A percentile compares a stretch with the other conserved stretches of the same genome.
Conservation (phyloP, 2,888 invertebrate species). For the Neria commutata region DNA sequence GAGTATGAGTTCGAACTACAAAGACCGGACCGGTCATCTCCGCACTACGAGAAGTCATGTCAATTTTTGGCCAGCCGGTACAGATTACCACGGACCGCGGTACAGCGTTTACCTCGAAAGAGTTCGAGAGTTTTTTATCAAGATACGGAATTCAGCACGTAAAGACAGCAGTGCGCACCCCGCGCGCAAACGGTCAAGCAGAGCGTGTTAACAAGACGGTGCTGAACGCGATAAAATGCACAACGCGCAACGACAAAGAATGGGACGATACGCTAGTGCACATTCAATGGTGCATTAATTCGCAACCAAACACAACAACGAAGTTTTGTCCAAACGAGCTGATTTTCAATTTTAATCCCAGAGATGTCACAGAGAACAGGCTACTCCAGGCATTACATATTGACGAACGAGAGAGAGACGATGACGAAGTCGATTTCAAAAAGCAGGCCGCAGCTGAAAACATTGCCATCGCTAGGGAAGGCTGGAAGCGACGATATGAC, state of each 20-base stretch:
- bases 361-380: constrained; percentile 21
- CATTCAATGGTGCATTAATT: constrained; percentile 25
- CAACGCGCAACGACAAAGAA: constrained; percentile 16
- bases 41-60: constrained; percentile 21
- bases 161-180: constrained; percentile 27
- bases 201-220: constrained; percentile 22
- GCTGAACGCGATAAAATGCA: constrained; percentile 7
- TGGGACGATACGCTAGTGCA: constrained; percentile 21
- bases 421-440: not conserved
- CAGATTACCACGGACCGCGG: constrained; percentile 22
- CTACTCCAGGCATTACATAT: constrained; percentile 16
- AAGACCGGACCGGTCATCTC: constrained; percentile 31
- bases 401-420: not conserved
- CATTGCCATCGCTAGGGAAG: not conserved
- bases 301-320: constrained; percentile 19
- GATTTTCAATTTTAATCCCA: constrained; percentile 19
- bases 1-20: constrained; percentile 18
- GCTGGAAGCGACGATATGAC: constrained; percentile 27
- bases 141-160: constrained; percentile 26
- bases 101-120: constrained; percentile 26
- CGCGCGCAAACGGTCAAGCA: constrained; percentile 27
- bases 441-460: not conserved
- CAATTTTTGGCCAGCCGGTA: constrained; percentile 19
- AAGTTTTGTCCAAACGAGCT: constrained; percentile 24
- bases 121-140: constrained; percentile 10